Base-by-base conservation (phyloP, 2,113 vertebrate genomes). In the Pitta sordida region DNA sequence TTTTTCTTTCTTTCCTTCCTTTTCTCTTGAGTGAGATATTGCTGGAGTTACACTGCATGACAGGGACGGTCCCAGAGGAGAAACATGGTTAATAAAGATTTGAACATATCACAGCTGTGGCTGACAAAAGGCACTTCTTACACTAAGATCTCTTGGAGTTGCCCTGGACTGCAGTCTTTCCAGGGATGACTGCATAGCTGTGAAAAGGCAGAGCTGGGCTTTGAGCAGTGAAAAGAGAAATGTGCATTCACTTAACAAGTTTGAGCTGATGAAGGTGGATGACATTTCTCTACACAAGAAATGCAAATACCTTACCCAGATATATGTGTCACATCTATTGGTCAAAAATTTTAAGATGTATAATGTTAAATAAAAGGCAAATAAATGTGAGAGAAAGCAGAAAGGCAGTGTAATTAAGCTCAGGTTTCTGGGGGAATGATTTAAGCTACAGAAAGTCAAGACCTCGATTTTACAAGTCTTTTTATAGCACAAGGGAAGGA, bases 251-350 rank as follows among this genome's bases (percentile, higher is more conserved):
- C 4, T 32, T 65, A 46, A 55, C 2, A 46, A 53, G 8, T 49
- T 30, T 11, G 32, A 74, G 13, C 16, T 53, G 32, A 16, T 51
- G 36, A 23, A 86, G 34, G 8, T 43, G 46, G 46, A 70, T 51
- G 13, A 90, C 62, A 44, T 73, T 34, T 53, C 7, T 62, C 6
- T n/a, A 11, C 9, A 16, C 22, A 32, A 16, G 10, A 65, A 87
- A 74, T 49, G 19, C 17, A 81, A 75, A 63, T 34, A 67, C 14
- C 6, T 63, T 49, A 67, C n/a, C 11, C 15, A 65, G 6, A 22
- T 44, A 44, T 1, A 79, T 22, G 3, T 13, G 71, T 34, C n/a
- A 39, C 8, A 15, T 1, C 2, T 26, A 2, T 23, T 71, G 8
- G 6, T 55, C 11, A 34, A 64, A 59, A 52, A 83, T 7, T 3